Evolutionary conservation across 64 coral and sea anemone genomes (phyloP), one percentile per base, ranked within the genome.

Genomic region (Cladopsammia gracilis): DNA sequence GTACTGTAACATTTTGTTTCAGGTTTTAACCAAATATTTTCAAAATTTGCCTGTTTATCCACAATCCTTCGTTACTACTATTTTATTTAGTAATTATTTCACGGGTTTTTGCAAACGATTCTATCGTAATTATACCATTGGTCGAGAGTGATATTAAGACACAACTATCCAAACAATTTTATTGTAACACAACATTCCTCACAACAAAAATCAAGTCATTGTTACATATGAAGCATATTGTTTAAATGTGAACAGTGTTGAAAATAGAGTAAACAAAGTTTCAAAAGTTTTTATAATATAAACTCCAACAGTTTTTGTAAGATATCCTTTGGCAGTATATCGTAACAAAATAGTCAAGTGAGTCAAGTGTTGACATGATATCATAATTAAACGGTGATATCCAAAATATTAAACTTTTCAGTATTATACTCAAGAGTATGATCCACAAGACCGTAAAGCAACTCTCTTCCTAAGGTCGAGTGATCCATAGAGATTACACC

Each of bases 371-470:
- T 53, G 51, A 53, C 51, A 53, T 53, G 51, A 53, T 53, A 53
- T 53, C 69, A 44, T 3, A 72, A 72, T 44, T 72, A 45, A 72
- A 72, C 70, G 9, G 23, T 74, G 71, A 93, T 93, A 49, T 93
- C 91, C 83, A 93, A 93, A 3, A 93, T 71, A 93, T 88, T 88
- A 88, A 64, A 73, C 75, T 94, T 94, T 88, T 71, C 54, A 72
- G 77, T 88, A 75, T 89, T 94, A 70, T 83, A 84, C 51, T 89
- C 25, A 88, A 94, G 65, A 83, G 91, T 93, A 87, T 71, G 83
- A 93, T 93, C 84, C 34, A 88, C 44, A 94, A 94, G 86, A 89
- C 53, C 25, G 76, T 89, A 88, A 60, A 94, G 62, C 76, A 82
- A 89, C 77, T 94, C 76, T 94, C 92, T 94, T 80, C 65, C 92